Evolutionary conservation across 2,113 vertebrate species (phyloP).

Genomic region (Heteronetta atricapilla): DNA sequence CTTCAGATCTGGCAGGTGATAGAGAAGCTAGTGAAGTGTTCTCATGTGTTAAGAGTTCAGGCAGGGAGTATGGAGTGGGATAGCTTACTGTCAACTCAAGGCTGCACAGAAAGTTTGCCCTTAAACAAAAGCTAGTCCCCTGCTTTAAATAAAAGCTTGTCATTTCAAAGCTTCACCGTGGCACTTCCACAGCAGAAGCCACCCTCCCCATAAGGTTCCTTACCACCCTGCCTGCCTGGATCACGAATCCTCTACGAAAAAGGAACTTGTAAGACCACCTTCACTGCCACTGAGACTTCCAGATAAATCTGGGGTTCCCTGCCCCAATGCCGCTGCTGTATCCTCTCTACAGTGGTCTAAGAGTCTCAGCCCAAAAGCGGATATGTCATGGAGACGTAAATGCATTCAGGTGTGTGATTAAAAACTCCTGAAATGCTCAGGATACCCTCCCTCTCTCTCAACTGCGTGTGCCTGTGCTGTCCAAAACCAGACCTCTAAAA

Average conservation of each 20-base stretch:
- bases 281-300: not conserved
- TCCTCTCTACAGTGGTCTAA: not conserved
- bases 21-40: not conserved
- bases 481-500: not conserved
- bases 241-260: not conserved
- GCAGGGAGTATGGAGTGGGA: not conserved
- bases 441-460: not conserved
- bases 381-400: accelerated
- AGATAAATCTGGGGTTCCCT: not conserved
- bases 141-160: not conserved
- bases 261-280: not conserved
- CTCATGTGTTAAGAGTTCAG: not conserved
- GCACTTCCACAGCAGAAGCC: not conserved
- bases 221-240: not conserved
- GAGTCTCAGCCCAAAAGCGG: not conserved
- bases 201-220: not conserved
- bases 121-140: not conserved
- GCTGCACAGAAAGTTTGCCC: accelerated
- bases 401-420: accelerated
- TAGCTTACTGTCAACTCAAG: accelerated
- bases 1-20: not conserved
- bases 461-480: accelerated
- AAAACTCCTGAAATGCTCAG: not conserved
- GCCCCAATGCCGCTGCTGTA: not conserved
- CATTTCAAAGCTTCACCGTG: not conserved